Evolutionary conservation across 2,113 vertebrate genomes (phyloP), one percentile per base, ranked within the genome.

Genomic region (Cyanoliseus patagonus): DNA sequence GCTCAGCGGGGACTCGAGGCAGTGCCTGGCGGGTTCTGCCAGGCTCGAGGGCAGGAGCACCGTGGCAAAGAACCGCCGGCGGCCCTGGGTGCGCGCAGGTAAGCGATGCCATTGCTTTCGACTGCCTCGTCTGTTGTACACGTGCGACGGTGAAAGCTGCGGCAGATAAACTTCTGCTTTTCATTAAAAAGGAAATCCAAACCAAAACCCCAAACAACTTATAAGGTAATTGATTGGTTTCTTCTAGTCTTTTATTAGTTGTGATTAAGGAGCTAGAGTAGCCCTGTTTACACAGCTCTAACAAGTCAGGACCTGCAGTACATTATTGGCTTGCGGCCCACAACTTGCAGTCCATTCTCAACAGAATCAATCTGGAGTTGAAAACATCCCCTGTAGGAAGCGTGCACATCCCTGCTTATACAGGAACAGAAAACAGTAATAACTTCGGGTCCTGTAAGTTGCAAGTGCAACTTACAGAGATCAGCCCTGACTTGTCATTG

Each of bases 221-320:
- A 73, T 62, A 97, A 94, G 82, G 94, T 95, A 97, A 98, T 96
- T 97, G 96, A 97, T 97, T 96, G 94, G 96, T 97, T 96, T 94
- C 96, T 95, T 94, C 96, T 88, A 84, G 90, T 88, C 92, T 98
- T 97, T 97, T 97, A 97, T 97, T 97, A 97, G 96, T 92, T 95
- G 90, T 91, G 95, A 97, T 97, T 97, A 97, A 96, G 94, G 90
- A 92, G 95, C 83, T 72, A 93, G 74, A 94, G 96, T 33, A 86
- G 94, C 95, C 94, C 97, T 97, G 97, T 98, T 98, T 96, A 97
- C 96, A 97, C 96, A 96, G 96, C 96, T 97, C 96, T 92, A 96
- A 97, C 97, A 97, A 97, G 98, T 96, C 97, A 97, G 95, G 97
- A 97, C 97, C 97, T 97, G 98, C 82, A 95, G 87, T 75, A 94